phyloP scores from a whole-genome alignment of 2,888 invertebrate genomes.

The Platycheirus rosarum region DNA sequence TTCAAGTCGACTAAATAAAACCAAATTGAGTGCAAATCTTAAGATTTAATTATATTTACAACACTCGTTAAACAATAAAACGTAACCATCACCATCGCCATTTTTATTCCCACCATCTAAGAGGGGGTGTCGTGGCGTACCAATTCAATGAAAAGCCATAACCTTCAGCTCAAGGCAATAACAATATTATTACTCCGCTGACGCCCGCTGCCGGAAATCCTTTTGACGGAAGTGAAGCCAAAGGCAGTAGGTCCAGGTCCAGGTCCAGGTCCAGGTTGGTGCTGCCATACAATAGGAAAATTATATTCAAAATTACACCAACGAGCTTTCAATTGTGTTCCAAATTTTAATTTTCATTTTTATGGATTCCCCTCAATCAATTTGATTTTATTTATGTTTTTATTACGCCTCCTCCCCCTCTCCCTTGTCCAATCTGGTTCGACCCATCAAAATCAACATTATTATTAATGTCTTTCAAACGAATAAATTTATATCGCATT shows the following conservation, averaged over 20 bases:
- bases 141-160: not conserved
- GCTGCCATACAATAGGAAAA: conserved; percentile 10
- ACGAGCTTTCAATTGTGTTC: conserved; percentile 38
- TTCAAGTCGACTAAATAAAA: not conserved
- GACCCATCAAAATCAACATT: conserved; percentile 34
- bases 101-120: conserved; percentile 20
- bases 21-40: conserved; percentile 23
- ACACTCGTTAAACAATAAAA: conserved; percentile 1
- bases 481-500: conserved; percentile 62
- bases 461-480: conserved; percentile 44
- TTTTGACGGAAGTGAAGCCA: conserved; percentile 24
- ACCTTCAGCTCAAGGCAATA: conserved; percentile 17
- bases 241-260: conserved; percentile 1
- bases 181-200: conserved; percentile 35
- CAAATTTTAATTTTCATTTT: conserved; percentile 38
- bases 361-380: conserved; percentile 35
- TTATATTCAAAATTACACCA: conserved; percentile 33
- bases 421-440: conserved; percentile 13
- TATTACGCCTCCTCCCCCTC: conserved; percentile 4
- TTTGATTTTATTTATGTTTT: conserved; percentile 30
- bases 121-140: too few species aligned
- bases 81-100: conserved; percentile 6
- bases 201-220: conserved; percentile 38
- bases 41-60: conserved; percentile 6
- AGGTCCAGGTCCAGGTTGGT: not conserved